Evolutionary conservation across 2,113 vertebrate species (phyloP), one percentile per base, ranked within the genome.

Genomic region (Thinocorus orbignyianus): DNA sequence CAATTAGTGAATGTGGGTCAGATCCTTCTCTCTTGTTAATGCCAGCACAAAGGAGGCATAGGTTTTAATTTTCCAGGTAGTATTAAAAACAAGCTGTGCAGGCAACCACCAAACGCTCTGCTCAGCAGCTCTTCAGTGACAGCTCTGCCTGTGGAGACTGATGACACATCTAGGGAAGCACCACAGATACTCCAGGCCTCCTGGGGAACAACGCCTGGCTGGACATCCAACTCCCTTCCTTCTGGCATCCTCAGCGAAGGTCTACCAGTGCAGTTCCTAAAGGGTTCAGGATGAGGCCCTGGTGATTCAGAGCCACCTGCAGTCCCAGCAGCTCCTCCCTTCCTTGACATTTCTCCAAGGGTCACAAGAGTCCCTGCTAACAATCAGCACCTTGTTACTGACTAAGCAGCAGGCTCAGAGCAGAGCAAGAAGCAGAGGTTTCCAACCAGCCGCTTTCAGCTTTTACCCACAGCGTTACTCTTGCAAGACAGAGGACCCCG

Each of bases 51-150:
- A 90, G 42, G 42, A 92, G 41, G 28, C 23, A 57, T 3, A 12
- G 39, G 24, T 65, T 88, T 5, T 66, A 83, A 86, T 92, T 92
- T 92, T 93, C 31, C n/a, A 78, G 30, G 31, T 57, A 25, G 19
- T 35, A 81, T 60, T 86, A 70, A 78, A 93, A 93, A 74, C 6
- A 73, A 55, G 46, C 72, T 81, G 26, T 35, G 39, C 42, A 88
- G 28, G n/a, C 62, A 92, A 83, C 68, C 71, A 90, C 58, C 30
- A 46, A 90, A 80, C 0, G 1, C 80, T 81, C 49, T 83, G 90
- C 62, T 95, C 81, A 90, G 83, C 88, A 97, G 46, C 55, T 89
- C 69, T 86, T 86, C n/a, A 18, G 31, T 70, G 72, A 83, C 17
- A 31, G 33, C 33, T 54, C 26, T 71, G 48, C 39, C n/a, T 26